Conservation (phyloP, 2,888 invertebrate genomes). For the Thereva nobilitata region DNA sequence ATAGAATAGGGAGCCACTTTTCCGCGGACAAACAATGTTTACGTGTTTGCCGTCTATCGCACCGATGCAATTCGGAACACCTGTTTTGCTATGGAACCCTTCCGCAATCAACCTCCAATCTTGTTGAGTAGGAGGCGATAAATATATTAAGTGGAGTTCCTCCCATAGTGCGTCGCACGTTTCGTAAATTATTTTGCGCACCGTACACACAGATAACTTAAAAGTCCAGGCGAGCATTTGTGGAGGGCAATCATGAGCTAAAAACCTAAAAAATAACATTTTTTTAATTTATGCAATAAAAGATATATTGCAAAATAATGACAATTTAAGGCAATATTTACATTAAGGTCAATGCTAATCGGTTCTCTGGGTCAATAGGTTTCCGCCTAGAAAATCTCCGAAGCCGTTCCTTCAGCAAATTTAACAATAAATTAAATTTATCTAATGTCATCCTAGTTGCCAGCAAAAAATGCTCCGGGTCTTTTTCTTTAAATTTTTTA, state of each 20-base stretch:
- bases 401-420: not conserved
- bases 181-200: not conserved
- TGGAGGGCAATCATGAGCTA: no score
- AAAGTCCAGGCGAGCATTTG: not conserved
- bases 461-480: no score
- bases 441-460: no score
- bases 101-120: constrained; percentile 31
- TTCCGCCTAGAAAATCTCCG: not conserved
- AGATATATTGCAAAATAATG: not conserved
- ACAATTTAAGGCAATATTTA: not conserved
- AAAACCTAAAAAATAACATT: no score
- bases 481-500: no score
- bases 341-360: not conserved
- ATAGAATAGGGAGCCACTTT: constrained; percentile 47
- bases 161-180: constrained; percentile 5
- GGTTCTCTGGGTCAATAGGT: constrained; percentile 2
- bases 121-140: constrained; percentile 38
- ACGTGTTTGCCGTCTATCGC: constrained; percentile 49
- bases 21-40: constrained; percentile 45
- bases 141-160: constrained; percentile 23
- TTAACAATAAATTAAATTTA: not conserved
- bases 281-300: constrained; percentile 26
- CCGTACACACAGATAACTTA: not conserved
- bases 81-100: constrained; percentile 37
- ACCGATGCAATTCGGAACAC: constrained; percentile 46